Base-by-base conservation (phyloP, 2,113 vertebrate species). In the Butastur rufipennis region DNA sequence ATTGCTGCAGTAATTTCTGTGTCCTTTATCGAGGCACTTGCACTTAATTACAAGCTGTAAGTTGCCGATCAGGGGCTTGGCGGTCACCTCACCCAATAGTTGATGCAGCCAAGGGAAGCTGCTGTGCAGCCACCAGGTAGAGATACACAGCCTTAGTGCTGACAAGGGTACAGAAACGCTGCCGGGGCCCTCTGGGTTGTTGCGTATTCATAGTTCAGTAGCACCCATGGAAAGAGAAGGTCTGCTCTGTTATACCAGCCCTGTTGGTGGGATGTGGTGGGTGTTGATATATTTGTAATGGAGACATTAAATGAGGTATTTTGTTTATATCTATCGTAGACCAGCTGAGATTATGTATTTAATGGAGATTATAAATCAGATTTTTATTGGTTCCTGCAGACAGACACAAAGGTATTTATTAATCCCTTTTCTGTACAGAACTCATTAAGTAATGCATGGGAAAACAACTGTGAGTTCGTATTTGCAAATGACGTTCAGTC, bases 401-500 rank as follows among this genome's bases (percentile, higher is more conserved):
- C 63, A 95, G 59, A 70, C 50, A 84, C 45, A 67, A 48, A 10
- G 4, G 23, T 87, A 70, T 83, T 86, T 86, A 71, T 79, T 96
- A 48, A 92, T 88, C 29, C 25, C 13, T 88, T 47, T 88, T 77
- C 80, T 81, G 38, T 79, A 59, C n/a, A 94, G 55, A 89, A 38
- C 68, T 89, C 55, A 63, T 88, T 85, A 77, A 92, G 86, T 72
- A 90, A 86, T 67, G 38, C 29, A 74, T 26, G 18, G 53, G 34
- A 63, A 88, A 79, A 72, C 79, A 93, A 43, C 53, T 75, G 62
- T 55, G 74, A 86, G 50, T 58, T 88, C 2, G 0, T 81, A 63
- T 81, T 88, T 95, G 80, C 77, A 95, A 67, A 92, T 83, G 81
- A 78, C 65, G 62, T 92, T 95, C 71, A 86, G n/a, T 73, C 72